Evolutionary conservation across 2,888 invertebrate genomes (phyloP), one percentile per base, ranked within the genome.

Genomic region (Oxytorus armatus): DNA sequence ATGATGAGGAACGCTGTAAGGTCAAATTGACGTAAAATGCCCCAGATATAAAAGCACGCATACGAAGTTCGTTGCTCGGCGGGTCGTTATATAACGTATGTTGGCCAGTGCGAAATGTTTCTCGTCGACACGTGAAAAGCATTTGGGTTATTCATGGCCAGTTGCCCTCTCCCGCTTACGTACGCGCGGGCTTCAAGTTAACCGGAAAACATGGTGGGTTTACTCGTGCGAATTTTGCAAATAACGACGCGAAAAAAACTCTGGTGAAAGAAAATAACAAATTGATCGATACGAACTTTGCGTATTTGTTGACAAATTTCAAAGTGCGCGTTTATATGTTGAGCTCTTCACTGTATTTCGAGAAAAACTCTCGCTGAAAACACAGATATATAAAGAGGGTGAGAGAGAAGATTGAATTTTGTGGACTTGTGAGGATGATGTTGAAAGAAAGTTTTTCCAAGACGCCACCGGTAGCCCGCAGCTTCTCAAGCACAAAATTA

Each of bases 91-190:
- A 72, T 47, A 65, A 3, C 57, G 36, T 65, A 69, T 42, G 65
- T 47, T 23, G 49, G 49, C 72, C 70, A 72, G 66, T 65, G 63
- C 57, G 57, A 72, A 72, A 77, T 72, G 63, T 57, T 66, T 77
- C 65, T 65, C 77, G 77, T 72, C 72, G 70, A 72, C 77, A 72
- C 57, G 70, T 72, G 77, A 77, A 72, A 72, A 65, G 70, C 77
- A 72, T 77, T 77, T 77, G 65, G 70, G 57, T 77, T 77, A 77
- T 77, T 77, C 70, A 77, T 72, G 57, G 53, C 63, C 65, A 77
- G 55, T 33, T 57, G 29, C 29, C 29, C 29, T 5, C 29, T 5
- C 29, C 29, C 29, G 18, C 33, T 33, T 57, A 57, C 11, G 18
- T 36, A 18, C 18, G 33, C 18, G 33, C 16, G 10, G 33, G 23